Percentiles rank a stretch among this genome's conserved stretches.
phyloP scores from a whole-genome alignment of 2,888 invertebrate species.

The Hedychridium roseum region DNA sequence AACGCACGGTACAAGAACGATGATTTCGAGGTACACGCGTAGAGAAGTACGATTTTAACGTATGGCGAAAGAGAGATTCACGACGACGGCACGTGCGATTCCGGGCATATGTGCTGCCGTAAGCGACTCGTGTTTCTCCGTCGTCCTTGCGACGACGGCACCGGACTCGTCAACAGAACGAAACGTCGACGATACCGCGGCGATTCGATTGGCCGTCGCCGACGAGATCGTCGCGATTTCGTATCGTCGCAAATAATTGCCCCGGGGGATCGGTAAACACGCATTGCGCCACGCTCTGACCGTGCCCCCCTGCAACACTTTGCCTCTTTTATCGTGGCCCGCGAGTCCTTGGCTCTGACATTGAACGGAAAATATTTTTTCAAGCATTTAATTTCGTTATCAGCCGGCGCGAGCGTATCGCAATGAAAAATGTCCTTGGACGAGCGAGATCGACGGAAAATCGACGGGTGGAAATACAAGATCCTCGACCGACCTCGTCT shows the following conservation, averaged over 20 bases:
- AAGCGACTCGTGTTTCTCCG: slow-evolving; percentile 13
- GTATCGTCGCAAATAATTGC: too few relatives aligned
- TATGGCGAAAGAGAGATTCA: not conserved
- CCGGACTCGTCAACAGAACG: slow-evolving; percentile 32
- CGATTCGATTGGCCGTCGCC: slow-evolving; percentile 10
- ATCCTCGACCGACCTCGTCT: slow-evolving; percentile 1
- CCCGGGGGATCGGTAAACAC: too few relatives aligned
- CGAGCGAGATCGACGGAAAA: not conserved
- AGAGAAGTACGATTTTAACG: too few relatives aligned
- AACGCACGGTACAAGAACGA: too few relatives aligned
- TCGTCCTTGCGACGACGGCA: slow-evolving; percentile 28
- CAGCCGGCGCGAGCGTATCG: too few relatives aligned
- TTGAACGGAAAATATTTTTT: too few relatives aligned
- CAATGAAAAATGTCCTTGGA: too few relatives aligned
- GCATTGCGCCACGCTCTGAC: not conserved
- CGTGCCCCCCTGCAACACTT: not conserved
- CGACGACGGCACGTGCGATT: slow-evolving; percentile 7
- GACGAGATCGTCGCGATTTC: too few relatives aligned
- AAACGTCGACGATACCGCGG: slow-evolving; percentile 1
- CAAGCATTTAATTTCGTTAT: too few relatives aligned
- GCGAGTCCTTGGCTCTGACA: too few relatives aligned
- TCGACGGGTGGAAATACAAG: slow-evolving; percentile 4
- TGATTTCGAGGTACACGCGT: too few relatives aligned
- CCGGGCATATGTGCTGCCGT: slow-evolving; percentile 10
- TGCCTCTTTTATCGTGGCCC: too few relatives aligned